phyloP scores from a whole-genome alignment of 2,797 vertebrate genomes.

The Cossypha caffra region DNA sequence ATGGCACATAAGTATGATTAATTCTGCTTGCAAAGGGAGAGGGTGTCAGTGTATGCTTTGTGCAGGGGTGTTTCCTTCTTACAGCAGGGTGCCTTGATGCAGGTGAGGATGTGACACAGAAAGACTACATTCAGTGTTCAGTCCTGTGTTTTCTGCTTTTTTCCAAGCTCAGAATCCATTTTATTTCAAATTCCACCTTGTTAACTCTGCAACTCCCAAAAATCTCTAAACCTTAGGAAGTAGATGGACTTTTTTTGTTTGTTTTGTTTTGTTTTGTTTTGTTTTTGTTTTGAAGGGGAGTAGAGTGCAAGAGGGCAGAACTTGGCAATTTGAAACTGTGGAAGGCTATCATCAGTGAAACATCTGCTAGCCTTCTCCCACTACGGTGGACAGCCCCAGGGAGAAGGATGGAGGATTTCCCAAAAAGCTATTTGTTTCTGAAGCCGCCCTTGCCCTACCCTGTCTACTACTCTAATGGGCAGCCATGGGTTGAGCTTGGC shows the following conservation, averaged over 20 bases:
- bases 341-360: background rate
- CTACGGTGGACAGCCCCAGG: background rate
- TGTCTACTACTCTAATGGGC: background rate
- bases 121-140: background rate
- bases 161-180: background rate
- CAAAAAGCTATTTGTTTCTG: background rate
- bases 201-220: background rate
- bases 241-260: background rate
- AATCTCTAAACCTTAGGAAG: background rate
- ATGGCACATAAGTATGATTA: slow-evolving; percentile 55
- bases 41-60: slow-evolving; percentile 22
- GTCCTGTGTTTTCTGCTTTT: background rate
- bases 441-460: background rate
- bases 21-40: slow-evolving; percentile 60
- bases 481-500: background rate
- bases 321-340: accelerated
- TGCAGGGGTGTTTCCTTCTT: background rate
- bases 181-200: background rate
- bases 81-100: background rate
- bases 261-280: too few species aligned
- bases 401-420: background rate
- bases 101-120: background rate
- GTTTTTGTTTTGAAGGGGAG: background rate
- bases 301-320: background rate
- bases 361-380: background rate